Evolutionary conservation across 2,797 vertebrate genomes (phyloP).

Genomic region (Pelodytes ibericus): DNA sequence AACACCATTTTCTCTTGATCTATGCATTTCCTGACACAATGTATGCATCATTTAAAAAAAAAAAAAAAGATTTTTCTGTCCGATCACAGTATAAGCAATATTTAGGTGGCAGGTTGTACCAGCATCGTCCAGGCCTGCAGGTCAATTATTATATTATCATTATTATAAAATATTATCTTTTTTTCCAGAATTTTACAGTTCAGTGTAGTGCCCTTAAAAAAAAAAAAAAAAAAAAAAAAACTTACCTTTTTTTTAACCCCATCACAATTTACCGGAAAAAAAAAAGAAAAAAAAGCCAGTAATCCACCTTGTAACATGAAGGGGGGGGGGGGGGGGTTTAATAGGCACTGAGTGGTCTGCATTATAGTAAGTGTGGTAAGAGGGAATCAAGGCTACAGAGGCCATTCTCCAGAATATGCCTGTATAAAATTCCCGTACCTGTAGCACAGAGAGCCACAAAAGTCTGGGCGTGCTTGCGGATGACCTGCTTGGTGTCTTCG

Average conservation of each 20-base stretch:
- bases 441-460: conserved; percentile 97
- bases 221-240: no score
- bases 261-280: conserved; percentile 23
- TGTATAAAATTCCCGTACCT: conserved; percentile 76
- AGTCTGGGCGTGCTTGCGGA: conserved; percentile 96
- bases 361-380: conserved; percentile 53
- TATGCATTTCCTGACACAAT: no score
- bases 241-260: conserved; percentile 69
- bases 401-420: conserved; percentile 38
- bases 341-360: conserved; percentile 59
- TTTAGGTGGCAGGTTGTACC: no score
- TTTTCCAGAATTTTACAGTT: background rate
- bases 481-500: conserved; percentile 89
- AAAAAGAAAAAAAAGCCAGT: no score
- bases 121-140: no score
- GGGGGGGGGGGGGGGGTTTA: conserved; percentile 54
- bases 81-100: no score
- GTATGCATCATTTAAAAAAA: no score
- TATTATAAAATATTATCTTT: background rate
- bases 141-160: no score
- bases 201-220: no score
- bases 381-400: conserved; percentile 20
- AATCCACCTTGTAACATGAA: conserved; percentile 66
- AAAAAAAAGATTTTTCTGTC: no score
- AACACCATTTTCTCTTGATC: no score